phyloP scores from a whole-genome alignment of 2,888 invertebrate species.

The Hartigia nigra region DNA sequence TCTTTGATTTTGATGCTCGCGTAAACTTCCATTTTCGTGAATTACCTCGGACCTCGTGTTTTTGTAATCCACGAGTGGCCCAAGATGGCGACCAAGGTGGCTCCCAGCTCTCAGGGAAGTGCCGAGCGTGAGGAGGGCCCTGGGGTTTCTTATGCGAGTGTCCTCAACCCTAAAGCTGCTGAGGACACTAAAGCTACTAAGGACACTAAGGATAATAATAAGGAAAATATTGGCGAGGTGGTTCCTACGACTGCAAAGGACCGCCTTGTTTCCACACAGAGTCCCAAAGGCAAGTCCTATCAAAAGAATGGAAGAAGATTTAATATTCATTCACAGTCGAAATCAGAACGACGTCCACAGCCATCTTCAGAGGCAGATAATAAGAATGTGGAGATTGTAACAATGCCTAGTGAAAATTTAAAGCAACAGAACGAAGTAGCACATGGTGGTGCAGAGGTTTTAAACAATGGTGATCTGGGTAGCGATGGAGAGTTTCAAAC shows the following conservation, averaged over 20 bases:
- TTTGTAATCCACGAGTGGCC: conserved; percentile 44
- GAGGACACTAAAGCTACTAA: conserved; percentile 64
- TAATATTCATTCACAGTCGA: conserved; percentile 30
- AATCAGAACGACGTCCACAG: conserved; percentile 35
- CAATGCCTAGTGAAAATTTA: neutral
- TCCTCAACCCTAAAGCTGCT: conserved; percentile 71
- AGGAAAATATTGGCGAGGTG: conserved; percentile 70
- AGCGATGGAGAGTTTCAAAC: conserved; percentile 62
- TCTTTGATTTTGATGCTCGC: conserved; percentile 13
- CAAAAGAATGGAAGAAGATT: conserved; percentile 58
- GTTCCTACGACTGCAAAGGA: conserved; percentile 65
- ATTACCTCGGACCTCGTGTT: conserved; percentile 52
- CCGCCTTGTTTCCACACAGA: conserved; percentile 32
- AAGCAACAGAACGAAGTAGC: conserved; percentile 12
- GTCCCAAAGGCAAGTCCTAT: conserved; percentile 55
- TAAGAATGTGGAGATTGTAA: neutral
- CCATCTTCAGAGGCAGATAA: conserved; percentile 13
- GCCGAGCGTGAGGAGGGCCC: conserved; percentile 48
- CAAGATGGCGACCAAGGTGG: conserved; percentile 68
- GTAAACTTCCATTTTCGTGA: conserved; percentile 17
- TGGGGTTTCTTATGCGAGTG: conserved; percentile 66
- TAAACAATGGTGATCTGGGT: conserved; percentile 46
- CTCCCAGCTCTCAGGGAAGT: conserved; percentile 64
- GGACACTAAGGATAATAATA: conserved; percentile 70
- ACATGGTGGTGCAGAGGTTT: neutral